phyloP scores from a whole-genome alignment of 2,797 vertebrate species.

The Myripristis murdjan region DNA sequence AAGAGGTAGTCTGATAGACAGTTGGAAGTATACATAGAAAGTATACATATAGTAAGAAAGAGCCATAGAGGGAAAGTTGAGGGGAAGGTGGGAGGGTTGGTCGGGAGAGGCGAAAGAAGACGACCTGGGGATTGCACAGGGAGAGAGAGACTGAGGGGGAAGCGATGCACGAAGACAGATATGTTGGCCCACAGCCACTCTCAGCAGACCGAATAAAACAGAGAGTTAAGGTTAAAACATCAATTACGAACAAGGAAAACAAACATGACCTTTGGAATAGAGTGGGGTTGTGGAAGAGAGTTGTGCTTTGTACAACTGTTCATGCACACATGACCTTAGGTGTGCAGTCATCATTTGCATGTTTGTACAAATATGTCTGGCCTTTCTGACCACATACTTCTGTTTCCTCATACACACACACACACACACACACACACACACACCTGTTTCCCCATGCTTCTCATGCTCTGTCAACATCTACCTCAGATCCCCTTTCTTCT shows the following conservation, averaged over 20 bases:
- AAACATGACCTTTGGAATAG: neutral
- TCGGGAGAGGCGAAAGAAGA: too few relatives aligned
- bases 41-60: neutral
- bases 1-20: neutral
- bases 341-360: constrained; percentile 11
- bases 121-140: too few relatives aligned
- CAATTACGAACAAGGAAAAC: too few relatives aligned
- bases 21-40: neutral
- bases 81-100: neutral
- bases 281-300: neutral
- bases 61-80: neutral
- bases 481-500: constrained; percentile 30
- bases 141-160: too few relatives aligned
- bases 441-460: constrained; percentile 27
- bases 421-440: constrained; percentile 18
- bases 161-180: too few relatives aligned
- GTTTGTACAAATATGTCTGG: neutral
- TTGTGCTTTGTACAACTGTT: too few relatives aligned
- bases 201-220: neutral
- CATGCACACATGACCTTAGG: neutral
- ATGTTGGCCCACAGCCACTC: too few relatives aligned
- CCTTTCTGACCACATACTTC: constrained; percentile 5
- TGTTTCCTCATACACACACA: too few relatives aligned
- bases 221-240: neutral
- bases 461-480: constrained; percentile 27